A percentile compares a stretch with the other conserved stretches of the same genome.
These are phyloP conservation scores for Entomobrya multifasciata DNA, from an alignment of 2,888 invertebrate genomes.

Conservation along the genomic window DNA sequence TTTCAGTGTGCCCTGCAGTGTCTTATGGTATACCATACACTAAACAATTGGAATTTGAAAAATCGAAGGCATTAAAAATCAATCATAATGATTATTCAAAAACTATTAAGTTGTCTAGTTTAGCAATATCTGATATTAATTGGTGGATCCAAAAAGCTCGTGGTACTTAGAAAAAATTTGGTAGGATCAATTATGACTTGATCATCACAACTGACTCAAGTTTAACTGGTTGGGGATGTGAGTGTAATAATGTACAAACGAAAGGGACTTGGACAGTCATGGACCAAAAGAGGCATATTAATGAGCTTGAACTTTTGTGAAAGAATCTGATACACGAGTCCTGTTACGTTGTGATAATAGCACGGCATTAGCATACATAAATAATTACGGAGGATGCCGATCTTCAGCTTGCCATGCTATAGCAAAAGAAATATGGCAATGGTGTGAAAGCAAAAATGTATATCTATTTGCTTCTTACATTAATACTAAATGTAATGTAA, in stretches of 20 bases:
- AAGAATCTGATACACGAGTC: not conserved
- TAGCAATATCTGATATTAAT: not conserved
- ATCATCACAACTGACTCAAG: not conserved
- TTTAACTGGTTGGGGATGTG: not conserved
- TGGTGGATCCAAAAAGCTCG: not conserved
- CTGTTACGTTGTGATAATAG: not conserved
- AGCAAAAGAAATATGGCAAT: constrained; percentile 20
- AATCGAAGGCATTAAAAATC: not conserved
- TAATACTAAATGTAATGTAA: not conserved
- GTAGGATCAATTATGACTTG: not conserved
- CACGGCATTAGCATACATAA: not conserved
- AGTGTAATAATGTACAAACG: not conserved
- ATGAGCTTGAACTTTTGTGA: constrained; percentile 1
- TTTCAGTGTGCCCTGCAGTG: constrained; percentile 17
- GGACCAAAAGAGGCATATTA: not conserved
- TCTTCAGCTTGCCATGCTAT: not conserved
- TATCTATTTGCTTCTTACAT: constrained; percentile 1
- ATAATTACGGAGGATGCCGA: not conserved
- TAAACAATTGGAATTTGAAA: constrained; percentile 15
- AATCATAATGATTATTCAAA: not conserved
- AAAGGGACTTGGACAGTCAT: not conserved
- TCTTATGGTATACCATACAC: constrained; percentile 1
- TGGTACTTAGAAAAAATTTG: not conserved
- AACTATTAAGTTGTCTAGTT: not conserved
- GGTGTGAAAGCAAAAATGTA: not conserved